Evolutionary conservation across 2,113 vertebrate genomes (phyloP), one percentile per base, ranked within the genome.

Genomic region (Tetrao urogallus): DNA sequence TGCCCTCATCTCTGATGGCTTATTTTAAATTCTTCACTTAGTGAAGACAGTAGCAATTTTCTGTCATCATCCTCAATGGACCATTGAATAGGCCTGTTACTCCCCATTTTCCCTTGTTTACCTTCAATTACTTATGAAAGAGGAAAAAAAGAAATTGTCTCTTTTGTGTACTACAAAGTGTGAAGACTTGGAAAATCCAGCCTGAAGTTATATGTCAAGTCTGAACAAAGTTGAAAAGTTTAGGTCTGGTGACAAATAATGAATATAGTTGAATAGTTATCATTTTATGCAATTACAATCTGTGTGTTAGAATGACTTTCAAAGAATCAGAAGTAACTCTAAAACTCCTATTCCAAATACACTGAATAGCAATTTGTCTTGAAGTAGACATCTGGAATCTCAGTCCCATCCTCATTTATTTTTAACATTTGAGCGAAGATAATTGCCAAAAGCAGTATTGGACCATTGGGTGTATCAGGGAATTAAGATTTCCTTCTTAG

Each of bases 21-120:
- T 94, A 82, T 89, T 94, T 92, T 75, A 91, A 95, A 88, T 82
- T 76, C 47, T 66, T 96, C 80, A 65, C 83, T 90, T 90, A 96
- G 79, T 74, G 79, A 89, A 93, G 93, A 74, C 87, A 88, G 92
- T 60, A 93, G 89, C 92, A 93, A 93, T 95, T 94, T 94, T 93
- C 75, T 94, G 67, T 89, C 87, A 92, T 94, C 92, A 89, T 95
- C 82, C 61, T 79, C 4, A 1, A 19, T 56, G 82, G 91, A 85
- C 92, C 87, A 90, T 71, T 93, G 82, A 78, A 74, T 28, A 81
- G 76, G 52, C 25, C 64, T 75, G 20, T 90, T 93, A 88, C 34
- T 93, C 79, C 65, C 70, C 65, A 71, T 96, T 96, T 74, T 18
- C 79, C 70, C 64, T 89, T 80, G 47, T 94, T 96, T 95, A 90